Percentiles rank a stretch among this genome's conserved stretches.
phyloP scores from a whole-genome alignment of 2,113 vertebrate species.

The Micronycteris hirsuta region DNA sequence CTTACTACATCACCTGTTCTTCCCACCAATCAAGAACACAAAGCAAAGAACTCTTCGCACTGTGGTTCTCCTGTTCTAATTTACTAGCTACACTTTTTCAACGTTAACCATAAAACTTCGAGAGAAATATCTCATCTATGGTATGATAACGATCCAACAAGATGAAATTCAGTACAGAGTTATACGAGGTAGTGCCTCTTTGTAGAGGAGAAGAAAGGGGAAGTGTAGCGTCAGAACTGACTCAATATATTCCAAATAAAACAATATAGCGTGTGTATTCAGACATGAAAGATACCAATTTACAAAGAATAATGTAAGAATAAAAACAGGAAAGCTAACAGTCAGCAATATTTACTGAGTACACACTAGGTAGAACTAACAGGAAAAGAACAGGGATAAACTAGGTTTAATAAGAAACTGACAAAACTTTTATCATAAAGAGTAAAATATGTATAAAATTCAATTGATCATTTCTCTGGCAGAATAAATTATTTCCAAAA shows the following conservation, averaged over 20 bases:
- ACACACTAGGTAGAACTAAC: neutral
- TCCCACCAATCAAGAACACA: neutral
- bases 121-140: neutral
- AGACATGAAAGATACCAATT: neutral
- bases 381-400: neutral
- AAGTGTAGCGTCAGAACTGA: neutral
- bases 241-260: neutral
- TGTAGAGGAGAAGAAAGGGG: neutral
- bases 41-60: neutral
- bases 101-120: neutral
- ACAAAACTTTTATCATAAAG: neutral
- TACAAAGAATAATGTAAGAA: neutral
- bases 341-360: neutral
- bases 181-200: neutral
- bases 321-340: neutral
- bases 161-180: neutral
- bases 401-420: neutral
- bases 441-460: neutral
- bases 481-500: constrained; percentile 27
- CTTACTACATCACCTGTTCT: neutral
- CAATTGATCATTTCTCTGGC: neutral
- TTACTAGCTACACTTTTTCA: neutral
- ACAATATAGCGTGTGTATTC: neutral
- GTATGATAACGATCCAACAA: neutral
- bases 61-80: neutral